These are phyloP conservation scores for Mactromeris polynyma DNA, from an alignment of 2,888 invertebrate species.

Conservation along the genomic window DNA sequence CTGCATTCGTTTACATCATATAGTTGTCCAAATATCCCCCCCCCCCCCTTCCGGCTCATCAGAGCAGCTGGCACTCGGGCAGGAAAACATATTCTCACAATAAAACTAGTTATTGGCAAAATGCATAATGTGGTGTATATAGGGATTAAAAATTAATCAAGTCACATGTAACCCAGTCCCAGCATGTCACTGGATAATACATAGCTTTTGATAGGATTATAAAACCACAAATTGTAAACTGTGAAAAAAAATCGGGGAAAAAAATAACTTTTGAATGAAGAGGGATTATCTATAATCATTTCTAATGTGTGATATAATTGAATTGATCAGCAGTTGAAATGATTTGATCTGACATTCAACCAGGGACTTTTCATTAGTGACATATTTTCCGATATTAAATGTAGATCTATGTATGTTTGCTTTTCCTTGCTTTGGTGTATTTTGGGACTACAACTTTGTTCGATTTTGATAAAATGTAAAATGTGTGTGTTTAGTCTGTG, in stretches of 20 bases:
- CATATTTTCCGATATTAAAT: conserved; percentile 37
- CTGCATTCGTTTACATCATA: no score
- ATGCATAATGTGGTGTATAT: background rate
- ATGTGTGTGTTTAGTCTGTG: conserved; percentile 31
- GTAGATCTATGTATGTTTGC: conserved; percentile 37
- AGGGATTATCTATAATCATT: conserved; percentile 46
- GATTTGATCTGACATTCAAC: conserved; percentile 18
- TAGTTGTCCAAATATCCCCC: no score
- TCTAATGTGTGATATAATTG: conserved; percentile 45
- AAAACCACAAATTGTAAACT: conserved; percentile 30
- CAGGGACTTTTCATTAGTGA: conserved; percentile 23
- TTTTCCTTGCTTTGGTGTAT: conserved; percentile 26
- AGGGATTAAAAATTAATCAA: background rate
- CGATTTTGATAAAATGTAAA: conserved; percentile 44
- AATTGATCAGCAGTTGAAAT: conserved; percentile 44
- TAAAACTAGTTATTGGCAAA: background rate
- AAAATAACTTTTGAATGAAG: conserved; percentile 40
- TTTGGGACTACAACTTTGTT: conserved; percentile 22
- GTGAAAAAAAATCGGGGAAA: conserved; percentile 38
- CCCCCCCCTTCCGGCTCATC: background rate
- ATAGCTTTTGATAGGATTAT: conserved; percentile 39
- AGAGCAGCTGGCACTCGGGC: background rate
- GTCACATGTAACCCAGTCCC: background rate
- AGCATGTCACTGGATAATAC: background rate
- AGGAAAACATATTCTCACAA: background rate